Evolutionary conservation across 2,888 invertebrate species (phyloP).

Genomic region (Eristalis intricaria): DNA sequence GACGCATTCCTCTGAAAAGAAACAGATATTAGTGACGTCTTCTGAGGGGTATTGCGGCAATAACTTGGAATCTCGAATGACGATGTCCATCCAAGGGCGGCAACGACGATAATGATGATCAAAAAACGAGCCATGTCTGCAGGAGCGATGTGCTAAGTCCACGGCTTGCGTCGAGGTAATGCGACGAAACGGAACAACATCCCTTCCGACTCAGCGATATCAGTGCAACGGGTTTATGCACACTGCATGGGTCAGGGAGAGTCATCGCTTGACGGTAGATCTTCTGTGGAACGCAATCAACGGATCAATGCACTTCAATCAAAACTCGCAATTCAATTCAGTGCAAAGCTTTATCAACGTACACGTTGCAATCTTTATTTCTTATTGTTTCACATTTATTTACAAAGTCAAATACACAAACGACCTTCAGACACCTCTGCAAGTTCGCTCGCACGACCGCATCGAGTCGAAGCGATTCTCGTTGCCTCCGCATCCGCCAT

Average conservation of each 20-base stretch:
- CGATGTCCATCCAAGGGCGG: constrained; percentile 8
- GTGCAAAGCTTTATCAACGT: not conserved
- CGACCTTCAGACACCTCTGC: constrained; percentile 76
- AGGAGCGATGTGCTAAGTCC: constrained; percentile 10
- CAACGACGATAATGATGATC: constrained; percentile 7
- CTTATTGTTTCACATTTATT: constrained; percentile 3
- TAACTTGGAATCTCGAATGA: constrained; percentile 54
- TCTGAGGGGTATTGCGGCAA: not conserved
- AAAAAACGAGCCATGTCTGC: constrained; percentile 30
- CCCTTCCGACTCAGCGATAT: not conserved
- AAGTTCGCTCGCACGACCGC: constrained; percentile 85
- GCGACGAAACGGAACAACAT: not conserved
- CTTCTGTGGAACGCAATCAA: constrained; percentile 28
- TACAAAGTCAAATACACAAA: constrained; percentile 14
- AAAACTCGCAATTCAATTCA: not conserved
- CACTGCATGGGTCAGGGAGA: constrained; percentile 12
- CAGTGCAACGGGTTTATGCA: constrained; percentile 27
- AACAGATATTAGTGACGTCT: not conserved
- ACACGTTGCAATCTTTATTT: constrained; percentile 5
- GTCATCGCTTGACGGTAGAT: constrained; percentile 4
- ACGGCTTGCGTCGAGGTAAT: constrained; percentile 15
- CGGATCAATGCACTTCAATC: constrained; percentile 40
- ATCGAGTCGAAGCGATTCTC: constrained; percentile 87
- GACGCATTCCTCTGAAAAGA: constrained; percentile 41
- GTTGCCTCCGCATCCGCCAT: constrained; percentile 89